Evolutionary conservation across 2,113 vertebrate species (phyloP), one percentile per base, ranked within the genome.

Genomic region (Bos javanicus): DNA sequence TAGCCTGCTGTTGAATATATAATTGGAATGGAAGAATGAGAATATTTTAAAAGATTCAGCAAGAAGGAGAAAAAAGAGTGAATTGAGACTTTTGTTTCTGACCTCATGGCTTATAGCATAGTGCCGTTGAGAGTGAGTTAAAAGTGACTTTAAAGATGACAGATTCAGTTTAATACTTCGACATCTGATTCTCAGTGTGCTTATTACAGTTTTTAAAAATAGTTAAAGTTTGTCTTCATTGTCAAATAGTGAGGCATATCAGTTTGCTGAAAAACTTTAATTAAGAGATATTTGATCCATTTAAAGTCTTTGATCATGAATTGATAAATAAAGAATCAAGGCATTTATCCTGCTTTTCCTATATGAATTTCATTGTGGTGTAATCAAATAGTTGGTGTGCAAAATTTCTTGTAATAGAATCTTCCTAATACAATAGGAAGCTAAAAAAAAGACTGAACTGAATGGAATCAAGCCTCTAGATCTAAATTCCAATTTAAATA

Each of bases 401-500:
- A 96, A 95, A 85, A 50, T 67, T 92, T 43, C 67, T 94, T 62
- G 15, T 52, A 81, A 83, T 23, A 92, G 36, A 95, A 87, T 96
- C 36, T 76, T 43, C 36, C 71, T 26, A 43, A 94, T 97, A 74
- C 6, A 87, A 86, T 82, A 94, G 86, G 74, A 96, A 96, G 88
- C 74, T 81, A 57, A 87, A 36, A 74, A 74, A 91, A n/a, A 56
- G 67, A 76, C 57, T 91, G 74, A 94, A 78, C 57, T 54, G 71
- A 92, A 64, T 93, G 14, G 36, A 83, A 91, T 89, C 71, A 97
- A 89, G 36, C 60, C 78, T 96, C 82, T 93, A 82, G 48, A 94
- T 93, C 94, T 97, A 71, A 67, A 56, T 93, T 94, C 86, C n/a
- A 94, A 52, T 92, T 95, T 94, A 62, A 92, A 92, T 94, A 81